phyloP scores from a whole-genome alignment of 2,113 vertebrate species.

The Opisthocomus hoazin region DNA sequence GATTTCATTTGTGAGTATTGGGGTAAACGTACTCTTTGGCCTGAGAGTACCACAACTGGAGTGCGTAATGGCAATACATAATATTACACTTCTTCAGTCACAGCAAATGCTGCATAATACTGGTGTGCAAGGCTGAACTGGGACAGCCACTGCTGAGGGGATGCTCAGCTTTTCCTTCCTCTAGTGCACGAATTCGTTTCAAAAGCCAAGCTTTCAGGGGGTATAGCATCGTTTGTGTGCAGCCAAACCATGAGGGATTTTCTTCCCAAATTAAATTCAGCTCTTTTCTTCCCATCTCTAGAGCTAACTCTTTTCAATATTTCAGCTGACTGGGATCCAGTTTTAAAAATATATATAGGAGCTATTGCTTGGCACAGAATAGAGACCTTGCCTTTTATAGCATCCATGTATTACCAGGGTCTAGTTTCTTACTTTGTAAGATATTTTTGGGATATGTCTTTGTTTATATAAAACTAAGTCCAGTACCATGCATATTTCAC shows the following conservation, averaged over 20 bases:
- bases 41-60: neutral
- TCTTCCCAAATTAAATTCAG: neutral
- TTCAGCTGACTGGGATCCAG: neutral
- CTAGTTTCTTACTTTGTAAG: neutral
- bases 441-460: neutral
- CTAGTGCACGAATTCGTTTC: neutral
- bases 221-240: neutral
- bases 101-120: neutral
- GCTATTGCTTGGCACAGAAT: neutral
- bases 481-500: neutral
- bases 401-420: neutral
- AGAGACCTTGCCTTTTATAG: neutral
- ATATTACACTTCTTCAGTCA: neutral
- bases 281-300: neutral
- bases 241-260: constrained; percentile 13
- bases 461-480: neutral
- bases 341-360: neutral
- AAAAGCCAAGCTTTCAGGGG: neutral
- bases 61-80: neutral
- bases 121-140: neutral
- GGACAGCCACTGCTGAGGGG: neutral
- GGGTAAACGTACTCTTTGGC: neutral
- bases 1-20: neutral
- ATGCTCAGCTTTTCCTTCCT: neutral
- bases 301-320: neutral